These are phyloP conservation scores for Phyto melanocephala DNA, from an alignment of 2,888 invertebrate species.

Conservation along the genomic window DNA sequence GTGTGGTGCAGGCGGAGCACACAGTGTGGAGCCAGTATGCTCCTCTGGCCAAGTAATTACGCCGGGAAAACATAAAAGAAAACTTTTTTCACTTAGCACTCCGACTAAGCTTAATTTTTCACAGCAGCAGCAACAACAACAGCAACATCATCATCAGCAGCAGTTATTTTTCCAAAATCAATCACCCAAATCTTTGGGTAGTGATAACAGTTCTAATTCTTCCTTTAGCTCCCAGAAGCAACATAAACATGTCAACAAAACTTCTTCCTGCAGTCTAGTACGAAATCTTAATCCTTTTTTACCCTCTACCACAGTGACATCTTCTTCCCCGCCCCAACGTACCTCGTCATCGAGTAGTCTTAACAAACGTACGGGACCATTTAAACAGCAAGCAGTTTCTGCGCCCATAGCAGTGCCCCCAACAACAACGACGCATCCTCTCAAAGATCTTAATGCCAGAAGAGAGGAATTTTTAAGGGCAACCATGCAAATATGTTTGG, in stretches of 20 bases:
- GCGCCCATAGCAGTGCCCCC: slow-evolving; percentile 57
- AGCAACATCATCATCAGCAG: not conserved
- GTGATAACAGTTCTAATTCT: slow-evolving; percentile 9
- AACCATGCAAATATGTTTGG: slow-evolving; percentile 86
- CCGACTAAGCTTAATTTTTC: slow-evolving; percentile 71
- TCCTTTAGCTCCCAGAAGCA: slow-evolving; percentile 25
- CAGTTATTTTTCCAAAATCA: not conserved
- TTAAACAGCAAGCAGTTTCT: slow-evolving; percentile 68
- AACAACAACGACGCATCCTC: slow-evolving; percentile 12
- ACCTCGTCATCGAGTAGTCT: slow-evolving; percentile 66
- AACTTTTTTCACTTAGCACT: slow-evolving; percentile 75
- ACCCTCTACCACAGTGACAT: slow-evolving; percentile 62
- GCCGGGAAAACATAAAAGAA: slow-evolving; percentile 75
- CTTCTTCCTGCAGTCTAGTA: slow-evolving; percentile 69
- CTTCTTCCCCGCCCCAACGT: slow-evolving; percentile 56
- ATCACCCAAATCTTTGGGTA: slow-evolving; percentile 3
- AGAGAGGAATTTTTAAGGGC: slow-evolving; percentile 86
- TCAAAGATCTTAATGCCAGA: slow-evolving; percentile 78
- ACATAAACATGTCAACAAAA: slow-evolving; percentile 65
- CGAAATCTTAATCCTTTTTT: slow-evolving; percentile 77
- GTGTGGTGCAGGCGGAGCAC: slow-evolving; percentile 63
- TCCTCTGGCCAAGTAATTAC: slow-evolving; percentile 67
- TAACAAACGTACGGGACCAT: slow-evolving; percentile 67
- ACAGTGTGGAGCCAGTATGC: slow-evolving; percentile 9
- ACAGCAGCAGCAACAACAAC: slow-evolving; percentile 59